Conservation (phyloP, 64 coral and sea anemone species). For the Stylophora pistillata region DNA sequence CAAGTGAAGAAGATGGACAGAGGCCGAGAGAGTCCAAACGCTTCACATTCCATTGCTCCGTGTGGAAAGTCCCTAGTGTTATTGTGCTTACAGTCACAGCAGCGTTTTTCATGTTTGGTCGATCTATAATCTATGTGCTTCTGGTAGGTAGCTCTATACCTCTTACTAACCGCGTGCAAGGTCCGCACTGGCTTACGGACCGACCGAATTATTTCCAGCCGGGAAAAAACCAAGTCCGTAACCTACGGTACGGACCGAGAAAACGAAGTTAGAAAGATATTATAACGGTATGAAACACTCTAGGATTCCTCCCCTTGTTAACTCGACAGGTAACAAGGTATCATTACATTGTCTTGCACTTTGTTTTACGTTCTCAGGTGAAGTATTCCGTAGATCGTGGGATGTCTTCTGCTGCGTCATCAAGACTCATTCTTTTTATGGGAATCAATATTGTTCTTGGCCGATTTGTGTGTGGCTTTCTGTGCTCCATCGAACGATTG, state of each 20-base stretch:
- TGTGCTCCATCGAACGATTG: background rate
- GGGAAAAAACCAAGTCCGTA: background rate
- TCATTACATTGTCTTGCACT: background rate
- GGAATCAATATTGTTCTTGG: slow-evolving; percentile 11
- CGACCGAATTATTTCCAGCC: background rate
- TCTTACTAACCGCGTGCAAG: background rate
- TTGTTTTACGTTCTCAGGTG: slow-evolving; percentile 2
- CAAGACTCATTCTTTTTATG: background rate
- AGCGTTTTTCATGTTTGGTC: background rate
- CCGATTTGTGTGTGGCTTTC: slow-evolving; percentile 1
- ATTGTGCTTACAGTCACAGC: background rate
- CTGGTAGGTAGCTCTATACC: background rate
- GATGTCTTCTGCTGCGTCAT: background rate
- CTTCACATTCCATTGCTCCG: background rate
- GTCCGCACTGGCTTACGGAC: background rate
- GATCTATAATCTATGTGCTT: background rate
- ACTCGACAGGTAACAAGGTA: too few relatives aligned
- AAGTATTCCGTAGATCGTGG: slow-evolving; percentile 3
- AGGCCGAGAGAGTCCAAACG: background rate
- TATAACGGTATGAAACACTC: background rate
- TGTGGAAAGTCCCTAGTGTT: background rate
- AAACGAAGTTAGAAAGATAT: too few relatives aligned
- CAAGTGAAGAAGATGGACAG: background rate
- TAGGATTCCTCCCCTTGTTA: background rate
- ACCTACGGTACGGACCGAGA: too few relatives aligned